phyloP scores from a whole-genome alignment of 2,888 invertebrate species.

The Apomyelois bistriatella region DNA sequence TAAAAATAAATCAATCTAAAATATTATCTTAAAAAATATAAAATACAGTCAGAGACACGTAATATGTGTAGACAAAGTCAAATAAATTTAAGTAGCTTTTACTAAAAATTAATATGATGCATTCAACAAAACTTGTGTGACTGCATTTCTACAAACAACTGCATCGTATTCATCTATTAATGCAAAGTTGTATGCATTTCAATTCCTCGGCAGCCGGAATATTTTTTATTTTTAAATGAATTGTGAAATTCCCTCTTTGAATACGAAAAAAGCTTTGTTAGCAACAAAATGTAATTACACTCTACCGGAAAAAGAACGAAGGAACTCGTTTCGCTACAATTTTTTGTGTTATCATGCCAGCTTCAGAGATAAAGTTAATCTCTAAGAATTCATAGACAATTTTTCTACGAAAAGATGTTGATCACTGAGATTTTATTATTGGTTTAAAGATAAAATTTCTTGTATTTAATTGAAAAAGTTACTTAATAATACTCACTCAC shows the following conservation, averaged over 20 bases:
- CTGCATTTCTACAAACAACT: background rate
- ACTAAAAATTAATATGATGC: background rate
- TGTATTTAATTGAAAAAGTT: too few species aligned
- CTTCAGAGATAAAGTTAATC: background rate
- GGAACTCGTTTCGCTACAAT: background rate
- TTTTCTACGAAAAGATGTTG: too few species aligned
- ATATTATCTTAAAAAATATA: too few species aligned
- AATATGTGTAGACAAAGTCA: too few species aligned
- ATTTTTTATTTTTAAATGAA: conserved; percentile 6
- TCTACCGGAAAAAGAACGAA: background rate
- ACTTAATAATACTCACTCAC: too few species aligned
- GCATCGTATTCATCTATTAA: background rate
- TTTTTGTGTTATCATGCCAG: background rate
- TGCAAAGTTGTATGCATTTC: background rate
- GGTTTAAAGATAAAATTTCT: too few species aligned
- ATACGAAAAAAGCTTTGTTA: conserved; percentile 3
- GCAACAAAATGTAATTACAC: conserved; percentile 6
- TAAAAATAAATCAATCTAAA: too few species aligned
- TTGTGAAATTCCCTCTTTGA: conserved; percentile 3
- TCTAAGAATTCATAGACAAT: background rate
- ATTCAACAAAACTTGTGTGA: background rate
- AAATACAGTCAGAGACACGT: too few species aligned
- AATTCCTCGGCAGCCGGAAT: background rate
- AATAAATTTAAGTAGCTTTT: background rate
- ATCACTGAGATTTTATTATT: too few species aligned